Evolutionary conservation across 2,113 vertebrate species (phyloP).

Genomic region (Heterochromis multidens): DNA sequence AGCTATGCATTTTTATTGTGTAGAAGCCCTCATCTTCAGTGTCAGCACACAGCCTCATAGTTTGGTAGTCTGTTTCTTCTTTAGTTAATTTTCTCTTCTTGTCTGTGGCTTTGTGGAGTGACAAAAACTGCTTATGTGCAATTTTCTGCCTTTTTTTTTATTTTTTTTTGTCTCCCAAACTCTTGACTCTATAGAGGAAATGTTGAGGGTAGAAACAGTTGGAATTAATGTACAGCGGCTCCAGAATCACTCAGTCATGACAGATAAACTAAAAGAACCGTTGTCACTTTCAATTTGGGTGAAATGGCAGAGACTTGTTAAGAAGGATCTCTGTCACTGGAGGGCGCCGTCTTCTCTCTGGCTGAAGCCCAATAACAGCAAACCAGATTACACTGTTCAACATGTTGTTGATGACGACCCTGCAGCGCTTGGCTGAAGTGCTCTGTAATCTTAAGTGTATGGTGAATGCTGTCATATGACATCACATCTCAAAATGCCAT

Average conservation of each 20-base stretch:
- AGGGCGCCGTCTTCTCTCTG: slow-evolving; percentile 63
- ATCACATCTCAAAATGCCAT: slow-evolving; percentile 37
- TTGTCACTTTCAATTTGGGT: slow-evolving; percentile 49
- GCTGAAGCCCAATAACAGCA: slow-evolving; percentile 61
- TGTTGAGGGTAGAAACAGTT: slow-evolving; percentile 19
- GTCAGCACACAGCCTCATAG: not conserved
- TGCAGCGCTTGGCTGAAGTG: slow-evolving; percentile 42
- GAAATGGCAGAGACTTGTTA: slow-evolving; percentile 26
- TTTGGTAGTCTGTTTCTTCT: slow-evolving; percentile 18
- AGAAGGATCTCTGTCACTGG: slow-evolving; percentile 45
- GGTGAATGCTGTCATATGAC: slow-evolving; percentile 50
- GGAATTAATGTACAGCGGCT: slow-evolving; percentile 16
- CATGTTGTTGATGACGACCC: slow-evolving; percentile 51
- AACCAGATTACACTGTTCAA: slow-evolving; percentile 42
- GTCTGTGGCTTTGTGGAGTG: slow-evolving; percentile 23
- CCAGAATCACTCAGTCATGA: slow-evolving; percentile 32
- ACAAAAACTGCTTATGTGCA: not conserved
- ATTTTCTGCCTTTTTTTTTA: not conserved
- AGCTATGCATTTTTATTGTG: slow-evolving; percentile 40
- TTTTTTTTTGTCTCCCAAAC: not conserved
- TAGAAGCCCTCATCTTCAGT: slow-evolving; percentile 3
- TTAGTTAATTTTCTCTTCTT: not conserved
- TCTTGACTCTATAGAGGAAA: slow-evolving; percentile 24
- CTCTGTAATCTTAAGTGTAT: slow-evolving; percentile 48
- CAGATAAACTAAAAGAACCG: slow-evolving; percentile 27